Conservation (phyloP, 1,140 invertebrate genomes). For the Drosophila erecta region DNA sequence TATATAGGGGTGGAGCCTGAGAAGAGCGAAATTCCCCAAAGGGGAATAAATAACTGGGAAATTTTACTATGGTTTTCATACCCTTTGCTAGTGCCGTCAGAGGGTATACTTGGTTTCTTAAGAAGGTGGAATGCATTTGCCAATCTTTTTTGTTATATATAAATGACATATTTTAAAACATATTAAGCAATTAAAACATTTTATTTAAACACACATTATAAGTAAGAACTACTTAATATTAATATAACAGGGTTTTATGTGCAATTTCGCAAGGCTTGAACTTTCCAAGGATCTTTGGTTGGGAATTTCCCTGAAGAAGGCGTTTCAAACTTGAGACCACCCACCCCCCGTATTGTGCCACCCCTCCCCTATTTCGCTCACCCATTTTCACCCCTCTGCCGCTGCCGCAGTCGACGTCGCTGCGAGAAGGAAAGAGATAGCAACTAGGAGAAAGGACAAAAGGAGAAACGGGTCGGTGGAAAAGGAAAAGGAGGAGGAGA, state of each 20-base stretch:
- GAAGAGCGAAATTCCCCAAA: neutral
- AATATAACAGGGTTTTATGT: too few species aligned
- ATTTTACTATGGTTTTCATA: neutral
- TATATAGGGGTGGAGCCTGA: conserved; percentile 53
- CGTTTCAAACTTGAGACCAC: conserved; percentile 20
- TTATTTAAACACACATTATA: too few species aligned
- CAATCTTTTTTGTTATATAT: too few species aligned
- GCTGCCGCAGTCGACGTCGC: conserved; percentile 38
- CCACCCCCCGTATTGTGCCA: conserved; percentile 5
- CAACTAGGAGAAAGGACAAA: conserved; percentile 1
- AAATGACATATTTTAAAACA: too few species aligned
- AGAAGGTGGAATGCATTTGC: neutral
- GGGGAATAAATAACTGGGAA: conserved; percentile 8
- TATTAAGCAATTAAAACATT: too few species aligned
- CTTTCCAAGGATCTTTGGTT: neutral
- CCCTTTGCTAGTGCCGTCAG: too few species aligned
- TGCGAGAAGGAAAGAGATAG: conserved; percentile 11
- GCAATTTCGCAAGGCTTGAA: too few species aligned
- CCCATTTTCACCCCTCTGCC: conserved; percentile 21
- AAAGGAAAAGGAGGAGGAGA: neutral
- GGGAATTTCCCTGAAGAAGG: conserved; percentile 15
- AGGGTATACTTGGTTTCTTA: neutral
- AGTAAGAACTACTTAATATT: too few species aligned
- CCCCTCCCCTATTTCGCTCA: conserved; percentile 5
- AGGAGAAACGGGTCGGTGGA: neutral